Percentiles rank a stretch among this genome's conserved stretches.
phyloP scores from a whole-genome alignment of 2,113 vertebrate species.

The Elachura formosa region DNA sequence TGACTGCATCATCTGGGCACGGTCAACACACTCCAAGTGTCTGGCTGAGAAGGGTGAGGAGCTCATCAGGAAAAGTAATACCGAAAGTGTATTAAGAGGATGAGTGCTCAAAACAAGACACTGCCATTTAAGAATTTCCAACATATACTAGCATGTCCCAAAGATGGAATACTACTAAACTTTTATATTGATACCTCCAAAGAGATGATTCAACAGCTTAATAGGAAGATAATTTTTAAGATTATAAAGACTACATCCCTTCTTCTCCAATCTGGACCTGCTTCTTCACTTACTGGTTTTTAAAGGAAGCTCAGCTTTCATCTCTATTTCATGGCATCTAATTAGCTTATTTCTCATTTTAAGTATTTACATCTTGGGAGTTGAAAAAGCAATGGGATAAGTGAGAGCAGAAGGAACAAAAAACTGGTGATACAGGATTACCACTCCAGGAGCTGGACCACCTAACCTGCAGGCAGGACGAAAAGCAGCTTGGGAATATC shows the following conservation, averaged over 20 bases:
- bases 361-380: neutral
- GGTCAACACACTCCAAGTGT: fast-evolving
- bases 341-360: neutral
- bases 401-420: neutral
- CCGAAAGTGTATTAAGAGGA: neutral
- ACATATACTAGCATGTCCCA: neutral
- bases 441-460: neutral
- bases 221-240: neutral
- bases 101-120: neutral
- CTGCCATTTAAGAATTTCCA: neutral
- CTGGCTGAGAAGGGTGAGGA: neutral
- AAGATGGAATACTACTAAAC: neutral
- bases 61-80: neutral
- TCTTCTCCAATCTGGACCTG: neutral
- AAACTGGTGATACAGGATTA: neutral
- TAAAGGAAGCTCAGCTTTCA: neutral
- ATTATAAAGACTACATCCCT: neutral
- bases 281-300: neutral
- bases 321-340: neutral
- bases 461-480: neutral
- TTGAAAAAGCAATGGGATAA: neutral
- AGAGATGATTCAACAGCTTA: neutral
- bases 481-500: neutral
- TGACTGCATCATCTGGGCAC: fast-evolving
- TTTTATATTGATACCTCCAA: neutral